Evolutionary conservation across 2,888 invertebrate species (phyloP), one percentile per base, ranked within the genome.

Genomic region (Mystacides longicornis): DNA sequence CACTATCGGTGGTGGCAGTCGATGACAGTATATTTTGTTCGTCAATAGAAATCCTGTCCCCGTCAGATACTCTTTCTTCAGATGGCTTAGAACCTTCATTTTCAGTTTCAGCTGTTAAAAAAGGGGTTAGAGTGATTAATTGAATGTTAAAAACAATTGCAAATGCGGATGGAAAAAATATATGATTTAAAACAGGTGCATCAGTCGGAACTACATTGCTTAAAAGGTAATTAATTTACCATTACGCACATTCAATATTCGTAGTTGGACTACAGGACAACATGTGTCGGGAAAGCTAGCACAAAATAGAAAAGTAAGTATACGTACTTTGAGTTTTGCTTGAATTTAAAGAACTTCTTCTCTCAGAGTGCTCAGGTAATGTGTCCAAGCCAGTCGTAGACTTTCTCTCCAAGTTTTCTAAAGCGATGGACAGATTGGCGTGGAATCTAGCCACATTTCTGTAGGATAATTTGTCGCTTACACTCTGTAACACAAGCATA

Each of bases 391-490:
- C 33, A 1, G 57, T 42, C 23, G 45, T 37, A 9, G 51, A 37
- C 5, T 67, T 61, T 0, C 73, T 73, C 57, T 77, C 77, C 31
- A 77, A 62, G 0, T 72, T 69, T 0, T 76, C 76, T 37, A 77
- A 66, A 43, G 54, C 47, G 2, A 57, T 55, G 21, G 51, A 45
- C n/a, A 61, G 49, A 9, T 27, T 46, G 11, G 61, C 61, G 23
- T 57, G 53, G 53, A 77, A 77, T 1, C 72, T 68, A 0, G 75
- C 72, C 1, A 77, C 64, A 52, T 77, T 74, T 1, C 77, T 67
- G 54, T 70, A 68, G 0, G 76, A 74, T 48, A 72, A 73, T 59
- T 75, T 77, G 60, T 77, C 77, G 0, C 74, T 69, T n/a, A 77
- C 56, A 67, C 73, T 72, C 77, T 77, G 67, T 14, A 65, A 66